phyloP scores from a whole-genome alignment of 2,797 vertebrate species.

The Danionella dracula region DNA sequence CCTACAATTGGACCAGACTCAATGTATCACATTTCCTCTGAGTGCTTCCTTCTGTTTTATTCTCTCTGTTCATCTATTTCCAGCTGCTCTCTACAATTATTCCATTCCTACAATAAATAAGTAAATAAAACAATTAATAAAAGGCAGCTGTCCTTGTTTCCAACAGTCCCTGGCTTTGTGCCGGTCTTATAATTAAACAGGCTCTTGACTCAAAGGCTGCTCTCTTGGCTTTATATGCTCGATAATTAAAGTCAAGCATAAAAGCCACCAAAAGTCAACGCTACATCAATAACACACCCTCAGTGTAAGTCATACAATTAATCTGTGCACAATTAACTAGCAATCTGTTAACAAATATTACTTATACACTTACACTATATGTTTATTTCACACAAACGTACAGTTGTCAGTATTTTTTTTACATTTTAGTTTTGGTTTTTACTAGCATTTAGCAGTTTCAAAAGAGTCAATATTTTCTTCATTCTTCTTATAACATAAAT shows the following conservation, averaged over 20 bases:
- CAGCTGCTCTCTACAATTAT: conserved; percentile 30
- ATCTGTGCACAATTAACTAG: too few species aligned
- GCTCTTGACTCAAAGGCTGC: not conserved
- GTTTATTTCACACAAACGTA: too few species aligned
- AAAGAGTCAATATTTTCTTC: too few species aligned
- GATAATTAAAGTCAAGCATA: conserved; percentile 3
- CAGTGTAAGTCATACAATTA: not conserved
- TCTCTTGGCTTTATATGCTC: not conserved
- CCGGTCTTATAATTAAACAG: conserved; percentile 52
- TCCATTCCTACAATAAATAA: conserved; percentile 49
- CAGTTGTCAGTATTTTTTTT: too few species aligned
- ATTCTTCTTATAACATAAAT: too few species aligned
- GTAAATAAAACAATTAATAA: not conserved
- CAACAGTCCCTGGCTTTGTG: conserved; percentile 47
- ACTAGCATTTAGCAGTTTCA: too few species aligned
- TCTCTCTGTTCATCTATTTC: conserved; percentile 17
- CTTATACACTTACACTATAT: too few species aligned
- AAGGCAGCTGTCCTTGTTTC: conserved; percentile 21
- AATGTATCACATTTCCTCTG: not conserved
- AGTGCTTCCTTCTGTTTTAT: not conserved
- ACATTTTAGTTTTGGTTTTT: too few species aligned
- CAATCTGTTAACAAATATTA: too few species aligned
- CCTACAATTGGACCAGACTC: conserved; percentile 11
- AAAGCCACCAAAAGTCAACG: not conserved
- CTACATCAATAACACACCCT: not conserved